These are phyloP conservation scores for Garra rufa DNA, from an alignment of 2,113 vertebrate genomes.

Conservation along the genomic window DNA sequence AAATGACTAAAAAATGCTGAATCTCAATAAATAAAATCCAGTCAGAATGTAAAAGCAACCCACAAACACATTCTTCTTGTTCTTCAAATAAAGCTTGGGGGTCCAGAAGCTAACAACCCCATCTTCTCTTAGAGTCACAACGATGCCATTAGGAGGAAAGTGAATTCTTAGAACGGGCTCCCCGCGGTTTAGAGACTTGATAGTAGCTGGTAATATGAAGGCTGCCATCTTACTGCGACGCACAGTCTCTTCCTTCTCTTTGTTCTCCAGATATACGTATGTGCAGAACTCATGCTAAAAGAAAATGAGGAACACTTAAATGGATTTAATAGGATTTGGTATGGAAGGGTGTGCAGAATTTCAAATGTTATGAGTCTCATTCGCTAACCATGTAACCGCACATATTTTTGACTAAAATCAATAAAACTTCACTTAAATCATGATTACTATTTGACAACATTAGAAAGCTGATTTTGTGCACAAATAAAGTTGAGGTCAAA, in stretches of 20 bases:
- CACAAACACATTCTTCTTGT: slow-evolving; percentile 81
- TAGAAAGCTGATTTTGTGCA: background rate
- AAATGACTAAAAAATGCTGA: background rate
- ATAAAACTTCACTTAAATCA: background rate
- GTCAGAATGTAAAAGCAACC: slow-evolving; percentile 56
- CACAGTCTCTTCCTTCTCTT: slow-evolving; percentile 68
- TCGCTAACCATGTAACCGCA: background rate
- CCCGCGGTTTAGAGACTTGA: slow-evolving; percentile 61
- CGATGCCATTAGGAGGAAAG: slow-evolving; percentile 66
- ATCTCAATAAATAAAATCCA: background rate
- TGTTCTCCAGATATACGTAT: slow-evolving; percentile 77
- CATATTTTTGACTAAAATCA: background rate
- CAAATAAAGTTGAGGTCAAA: background rate
- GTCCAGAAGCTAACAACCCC: slow-evolving; percentile 81
- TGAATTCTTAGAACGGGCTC: slow-evolving; percentile 71
- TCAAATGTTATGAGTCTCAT: background rate
- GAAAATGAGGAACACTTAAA: slow-evolving; percentile 6
- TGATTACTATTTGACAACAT: background rate
- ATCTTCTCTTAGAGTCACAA: slow-evolving; percentile 79
- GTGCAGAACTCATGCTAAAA: slow-evolving; percentile 79
- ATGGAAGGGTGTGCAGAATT: background rate
- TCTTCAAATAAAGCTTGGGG: slow-evolving; percentile 78
- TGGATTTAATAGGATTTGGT: background rate
- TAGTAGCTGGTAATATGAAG: slow-evolving; percentile 75
- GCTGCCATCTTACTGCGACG: slow-evolving; percentile 66